Evolutionary conservation across 1,140 invertebrate genomes (phyloP).

Genomic region (Drosophila repletoides): DNA sequence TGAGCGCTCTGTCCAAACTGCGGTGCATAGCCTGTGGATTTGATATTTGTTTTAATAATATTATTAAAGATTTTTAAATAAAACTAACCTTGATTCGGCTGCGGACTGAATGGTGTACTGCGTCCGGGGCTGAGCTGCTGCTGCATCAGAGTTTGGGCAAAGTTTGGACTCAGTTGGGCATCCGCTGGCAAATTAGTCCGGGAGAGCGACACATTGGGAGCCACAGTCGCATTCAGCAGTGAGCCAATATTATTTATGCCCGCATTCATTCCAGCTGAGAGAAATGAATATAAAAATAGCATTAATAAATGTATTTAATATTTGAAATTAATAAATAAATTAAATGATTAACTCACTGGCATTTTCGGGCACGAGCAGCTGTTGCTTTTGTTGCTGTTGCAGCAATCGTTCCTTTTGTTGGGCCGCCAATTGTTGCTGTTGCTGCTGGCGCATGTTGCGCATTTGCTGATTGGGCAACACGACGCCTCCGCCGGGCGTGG

Average conservation of each 20-base stretch:
- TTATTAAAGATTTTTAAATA: not conserved
- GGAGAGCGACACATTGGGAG: slow-evolving; percentile 90
- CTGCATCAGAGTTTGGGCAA: slow-evolving; percentile 82
- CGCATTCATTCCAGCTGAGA: slow-evolving; percentile 83
- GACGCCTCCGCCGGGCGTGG: slow-evolving; percentile 61
- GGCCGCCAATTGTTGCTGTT: slow-evolving; percentile 69
- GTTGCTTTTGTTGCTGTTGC: slow-evolving; percentile 89
- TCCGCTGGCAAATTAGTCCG: slow-evolving; percentile 88
- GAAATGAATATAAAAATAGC: not conserved
- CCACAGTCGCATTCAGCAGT: slow-evolving; percentile 90
- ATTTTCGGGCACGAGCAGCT: slow-evolving; percentile 87
- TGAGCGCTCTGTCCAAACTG: slow-evolving; percentile 72
- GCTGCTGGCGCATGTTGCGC: slow-evolving; percentile 69
- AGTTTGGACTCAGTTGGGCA: slow-evolving; percentile 88
- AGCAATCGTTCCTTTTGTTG: slow-evolving; percentile 85
- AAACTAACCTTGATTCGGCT: slow-evolving; percentile 72
- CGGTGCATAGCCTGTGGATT: slow-evolving; percentile 59
- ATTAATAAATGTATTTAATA: not conserved
- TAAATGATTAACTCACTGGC: slow-evolving; percentile 81
- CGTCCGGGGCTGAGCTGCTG: slow-evolving; percentile 81
- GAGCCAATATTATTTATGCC: slow-evolving; percentile 90
- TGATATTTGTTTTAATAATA: not conserved
- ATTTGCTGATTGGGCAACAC: slow-evolving; percentile 80
- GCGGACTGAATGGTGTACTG: slow-evolving; percentile 76
- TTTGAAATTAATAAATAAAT: not conserved